Base-by-base conservation (phyloP, 2,888 invertebrate genomes). In the Caenorhabditis sp. region DNA sequence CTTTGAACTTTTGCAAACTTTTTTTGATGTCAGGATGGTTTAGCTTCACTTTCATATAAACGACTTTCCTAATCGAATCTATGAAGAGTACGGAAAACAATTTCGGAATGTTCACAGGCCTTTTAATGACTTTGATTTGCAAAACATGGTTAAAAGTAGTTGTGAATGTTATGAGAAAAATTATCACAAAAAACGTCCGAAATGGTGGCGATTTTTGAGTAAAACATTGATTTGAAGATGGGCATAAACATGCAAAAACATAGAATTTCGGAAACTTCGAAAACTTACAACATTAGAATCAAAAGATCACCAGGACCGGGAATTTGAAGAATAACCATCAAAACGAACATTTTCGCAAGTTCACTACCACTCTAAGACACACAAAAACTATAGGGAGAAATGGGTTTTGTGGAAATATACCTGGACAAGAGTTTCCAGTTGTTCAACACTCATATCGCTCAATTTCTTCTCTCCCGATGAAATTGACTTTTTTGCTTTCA, bases 351-450 rank as follows among this genome's bases (percentile, higher is more conserved):
- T 76, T 82, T 82, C 43, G 68, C 21, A 63, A 82, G 24, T 60
- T 82, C 82, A 37, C 77, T 54, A 54, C 80, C 77, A 64, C 79
- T 79, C 82, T 82, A 73, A 50, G 36, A 31, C 6, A 53, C 53
- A n/a, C 14, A 31, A 60, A 17, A 55, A 55, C 14, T 26, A 21
- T 66, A 43, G 31, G 36, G 43, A 21, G 37, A 36, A 58, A n/a
- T n/a, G n/a, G n/a, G n/a, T n/a, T 36, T 27, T 27, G 23, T n/a
- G 27, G 26, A 37, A 55, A 50, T 58, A 50, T 69, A 92, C 91
- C 88, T 90, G 86, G 84, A 90, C 87, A 82, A 88, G 84, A 63
- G 88, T 86, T 69, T 89, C 90, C 74, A 90, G 88, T 83, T 91
- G 90, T 88, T 90, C 89, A 89, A 90, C 90, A 77, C 82, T 89